Conservation (phyloP, 2,888 invertebrate genomes). For the Nomada hirtipes region DNA sequence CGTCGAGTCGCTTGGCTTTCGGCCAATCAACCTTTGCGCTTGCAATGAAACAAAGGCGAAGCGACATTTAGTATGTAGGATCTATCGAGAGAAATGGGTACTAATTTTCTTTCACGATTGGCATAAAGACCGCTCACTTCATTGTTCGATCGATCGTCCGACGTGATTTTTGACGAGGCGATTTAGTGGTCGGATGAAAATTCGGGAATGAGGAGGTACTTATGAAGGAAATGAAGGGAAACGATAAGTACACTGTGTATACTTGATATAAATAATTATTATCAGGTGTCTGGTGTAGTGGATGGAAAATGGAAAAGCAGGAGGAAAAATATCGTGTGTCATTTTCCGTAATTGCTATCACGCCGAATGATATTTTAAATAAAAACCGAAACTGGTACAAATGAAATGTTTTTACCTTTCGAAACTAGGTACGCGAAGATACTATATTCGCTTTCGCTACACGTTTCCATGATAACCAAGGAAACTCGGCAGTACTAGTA, state of each 20-base stretch:
- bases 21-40: slow-evolving; percentile 11
- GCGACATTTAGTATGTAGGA: slow-evolving; percentile 24
- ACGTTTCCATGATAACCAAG: too few species aligned
- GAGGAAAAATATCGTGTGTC: background rate
- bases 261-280: too few species aligned
- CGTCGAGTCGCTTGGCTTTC: slow-evolving; percentile 11
- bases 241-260: too few species aligned
- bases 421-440: too few species aligned
- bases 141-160: background rate
- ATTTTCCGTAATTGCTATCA: background rate
- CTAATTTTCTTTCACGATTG: background rate
- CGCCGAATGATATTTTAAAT: background rate
- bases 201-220: too few species aligned
- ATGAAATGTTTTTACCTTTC: background rate
- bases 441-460: too few species aligned
- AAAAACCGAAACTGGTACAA: background rate
- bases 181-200: background rate
- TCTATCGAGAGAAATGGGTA: background rate
- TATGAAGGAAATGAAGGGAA: too few species aligned
- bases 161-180: background rate
- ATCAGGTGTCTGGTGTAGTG: too few species aligned
- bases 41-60: background rate
- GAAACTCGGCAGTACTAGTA: too few species aligned
- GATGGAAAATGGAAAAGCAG: background rate
- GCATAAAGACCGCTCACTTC: background rate